phyloP scores from a whole-genome alignment of 2,113 vertebrate species.

The Toxotes jaculatrix region DNA sequence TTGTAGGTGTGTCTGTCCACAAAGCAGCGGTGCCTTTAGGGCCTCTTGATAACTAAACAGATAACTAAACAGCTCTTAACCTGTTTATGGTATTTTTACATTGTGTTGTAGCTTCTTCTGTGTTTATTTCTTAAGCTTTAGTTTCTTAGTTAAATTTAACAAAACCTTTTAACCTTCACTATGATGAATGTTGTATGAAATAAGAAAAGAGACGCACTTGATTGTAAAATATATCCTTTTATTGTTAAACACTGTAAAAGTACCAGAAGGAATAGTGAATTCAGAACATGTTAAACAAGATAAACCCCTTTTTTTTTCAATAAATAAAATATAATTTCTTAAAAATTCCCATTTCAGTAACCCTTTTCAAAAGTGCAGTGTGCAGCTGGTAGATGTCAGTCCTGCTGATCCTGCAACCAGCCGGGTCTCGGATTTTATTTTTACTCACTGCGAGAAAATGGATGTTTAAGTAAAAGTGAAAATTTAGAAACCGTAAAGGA shows the following conservation, averaged over 20 bases:
- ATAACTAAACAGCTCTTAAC: not conserved
- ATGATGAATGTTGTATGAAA: conserved; percentile 26
- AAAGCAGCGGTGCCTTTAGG: not conserved
- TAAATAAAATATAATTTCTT: conserved; percentile 44
- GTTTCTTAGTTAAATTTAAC: conserved; percentile 9
- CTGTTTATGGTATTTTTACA: not conserved
- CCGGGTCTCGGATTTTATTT: too few species aligned
- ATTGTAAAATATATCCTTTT: conserved; percentile 42
- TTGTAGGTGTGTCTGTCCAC: conserved; percentile 7
- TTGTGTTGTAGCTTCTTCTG: not conserved
- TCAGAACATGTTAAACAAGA: not conserved
- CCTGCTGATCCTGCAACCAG: not conserved
- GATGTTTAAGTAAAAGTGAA: too few species aligned
- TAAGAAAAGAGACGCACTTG: conserved; percentile 31
- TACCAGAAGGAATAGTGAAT: conserved; percentile 35
- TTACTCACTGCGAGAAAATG: too few species aligned
- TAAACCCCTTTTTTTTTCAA: conserved; percentile 14
- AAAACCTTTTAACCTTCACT: conserved; percentile 9
- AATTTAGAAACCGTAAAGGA: too few species aligned
- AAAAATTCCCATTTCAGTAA: not conserved
- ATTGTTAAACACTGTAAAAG: conserved; percentile 50
- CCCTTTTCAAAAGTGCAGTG: not conserved
- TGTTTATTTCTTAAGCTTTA: conserved; percentile 5
- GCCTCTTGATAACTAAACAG: not conserved
- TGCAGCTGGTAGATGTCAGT: too few species aligned